phyloP scores from a whole-genome alignment of 92 coral and sea anemone genomes.

The Parazoanthus darwini region DNA sequence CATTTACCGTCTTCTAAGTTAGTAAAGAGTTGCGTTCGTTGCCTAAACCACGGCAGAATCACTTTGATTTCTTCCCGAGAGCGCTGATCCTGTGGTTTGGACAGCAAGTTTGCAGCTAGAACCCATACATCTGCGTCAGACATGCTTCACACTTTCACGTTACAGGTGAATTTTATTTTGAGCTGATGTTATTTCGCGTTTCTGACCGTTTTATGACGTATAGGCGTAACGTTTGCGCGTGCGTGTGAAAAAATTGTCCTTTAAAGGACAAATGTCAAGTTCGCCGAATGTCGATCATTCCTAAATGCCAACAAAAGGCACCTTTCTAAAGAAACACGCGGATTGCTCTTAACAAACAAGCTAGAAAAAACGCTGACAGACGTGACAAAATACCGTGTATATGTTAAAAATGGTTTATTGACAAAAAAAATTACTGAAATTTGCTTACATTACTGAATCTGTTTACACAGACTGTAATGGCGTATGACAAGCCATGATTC shows the following conservation, averaged over 20 bases:
- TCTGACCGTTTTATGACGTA: not conserved
- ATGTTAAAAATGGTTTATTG: too few species aligned
- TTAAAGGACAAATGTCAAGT: not conserved
- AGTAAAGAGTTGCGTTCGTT: conserved; percentile 37
- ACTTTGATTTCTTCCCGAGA: conserved; percentile 10
- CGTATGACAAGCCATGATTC: too few species aligned
- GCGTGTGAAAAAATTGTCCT: not conserved
- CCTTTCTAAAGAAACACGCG: too few species aligned
- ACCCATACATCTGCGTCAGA: not conserved
- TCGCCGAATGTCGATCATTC: too few species aligned
- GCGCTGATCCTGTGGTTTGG: conserved; percentile 40
- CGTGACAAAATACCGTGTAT: too few species aligned
- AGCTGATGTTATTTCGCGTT: not conserved
- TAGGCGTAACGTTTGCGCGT: not conserved
- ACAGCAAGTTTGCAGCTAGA: conserved; percentile 25
- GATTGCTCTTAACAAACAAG: too few species aligned
- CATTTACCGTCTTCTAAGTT: conserved; percentile 41
- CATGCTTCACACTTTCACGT: not conserved
- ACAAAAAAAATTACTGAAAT: too few species aligned
- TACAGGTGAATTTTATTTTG: not conserved
- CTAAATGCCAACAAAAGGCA: too few species aligned
- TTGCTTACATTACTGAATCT: too few species aligned
- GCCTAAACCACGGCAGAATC: conserved; percentile 38
- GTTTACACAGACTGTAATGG: too few species aligned
- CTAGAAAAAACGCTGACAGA: too few species aligned